Percentiles rank a stretch among this genome's conserved stretches.
phyloP scores from a whole-genome alignment of 2,797 vertebrate species.

The Novumbra hubbsi region DNA sequence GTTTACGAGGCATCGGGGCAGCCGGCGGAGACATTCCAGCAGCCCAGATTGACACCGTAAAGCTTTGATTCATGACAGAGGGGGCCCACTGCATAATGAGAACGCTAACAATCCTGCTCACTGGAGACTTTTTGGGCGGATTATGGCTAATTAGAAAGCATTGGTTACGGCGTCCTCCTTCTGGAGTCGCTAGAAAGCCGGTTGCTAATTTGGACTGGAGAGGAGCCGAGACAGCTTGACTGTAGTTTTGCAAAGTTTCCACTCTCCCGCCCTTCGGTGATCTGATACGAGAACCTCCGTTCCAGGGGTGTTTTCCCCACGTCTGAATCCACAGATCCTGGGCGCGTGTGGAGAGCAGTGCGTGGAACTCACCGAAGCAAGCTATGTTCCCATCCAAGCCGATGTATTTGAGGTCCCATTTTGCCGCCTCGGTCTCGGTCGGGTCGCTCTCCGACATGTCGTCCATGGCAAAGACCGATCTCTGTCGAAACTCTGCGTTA shows the following conservation, averaged over 20 bases:
- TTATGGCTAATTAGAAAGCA: constrained; percentile 78
- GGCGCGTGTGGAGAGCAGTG: not conserved
- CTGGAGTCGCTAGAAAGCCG: constrained; percentile 66
- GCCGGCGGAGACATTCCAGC: constrained; percentile 52
- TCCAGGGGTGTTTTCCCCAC: constrained; percentile 3
- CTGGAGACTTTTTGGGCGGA: constrained; percentile 70
- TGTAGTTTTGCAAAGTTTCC: constrained; percentile 61
- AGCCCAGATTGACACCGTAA: constrained; percentile 61
- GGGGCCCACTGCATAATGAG: constrained; percentile 68
- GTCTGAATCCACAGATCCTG: not conserved
- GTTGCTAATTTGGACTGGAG: constrained; percentile 61
- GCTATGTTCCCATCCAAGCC: constrained; percentile 98
- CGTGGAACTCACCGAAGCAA: constrained; percentile 87
- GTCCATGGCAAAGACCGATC: constrained; percentile 94
- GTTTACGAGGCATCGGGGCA: constrained; percentile 63
- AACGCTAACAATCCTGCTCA: constrained; percentile 73
- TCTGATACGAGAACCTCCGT: constrained; percentile 31
- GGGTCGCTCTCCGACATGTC: constrained; percentile 93
- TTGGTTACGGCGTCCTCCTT: constrained; percentile 71
- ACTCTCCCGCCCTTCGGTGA: constrained; percentile 43
- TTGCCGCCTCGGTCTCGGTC: constrained; percentile 92
- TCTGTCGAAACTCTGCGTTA: constrained; percentile 98
- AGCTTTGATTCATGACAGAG: constrained; percentile 75
- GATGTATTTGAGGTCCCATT: constrained; percentile 95
- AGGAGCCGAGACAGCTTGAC: constrained; percentile 45